phyloP scores from a whole-genome alignment of 2,113 vertebrate species.

The Telmatochromis brachygnathus region DNA sequence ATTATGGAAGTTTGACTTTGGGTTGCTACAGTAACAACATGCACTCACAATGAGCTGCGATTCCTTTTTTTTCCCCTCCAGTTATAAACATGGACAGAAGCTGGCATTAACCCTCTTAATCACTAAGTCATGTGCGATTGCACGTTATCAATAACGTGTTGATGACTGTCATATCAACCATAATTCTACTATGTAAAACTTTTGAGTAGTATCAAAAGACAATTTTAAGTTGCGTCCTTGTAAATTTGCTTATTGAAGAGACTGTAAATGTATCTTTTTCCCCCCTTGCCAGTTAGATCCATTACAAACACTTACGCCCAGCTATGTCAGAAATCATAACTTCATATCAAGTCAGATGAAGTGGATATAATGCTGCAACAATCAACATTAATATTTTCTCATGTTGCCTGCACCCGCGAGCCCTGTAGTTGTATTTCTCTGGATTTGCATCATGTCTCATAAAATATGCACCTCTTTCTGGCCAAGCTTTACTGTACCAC shows the following conservation, averaged over 20 bases:
- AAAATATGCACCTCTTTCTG: not conserved
- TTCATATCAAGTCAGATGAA: not conserved
- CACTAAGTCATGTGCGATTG: not conserved
- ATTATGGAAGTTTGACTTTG: not conserved
- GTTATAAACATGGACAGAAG: not conserved
- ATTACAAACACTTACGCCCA: not conserved
- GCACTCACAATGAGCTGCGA: not conserved
- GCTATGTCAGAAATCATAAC: not conserved
- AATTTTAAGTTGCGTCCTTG: not conserved
- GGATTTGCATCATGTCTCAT: not conserved
- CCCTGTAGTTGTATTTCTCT: not conserved
- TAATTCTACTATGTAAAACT: not conserved
- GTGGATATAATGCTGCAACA: not conserved
- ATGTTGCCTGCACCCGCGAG: not conserved
- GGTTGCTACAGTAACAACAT: not conserved
- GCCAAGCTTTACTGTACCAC: conserved; percentile 3
- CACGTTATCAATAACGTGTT: fast-evolving
- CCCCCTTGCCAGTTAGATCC: fast-evolving
- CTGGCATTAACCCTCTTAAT: not conserved
- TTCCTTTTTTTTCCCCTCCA: not conserved
- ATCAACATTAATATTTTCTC: not conserved
- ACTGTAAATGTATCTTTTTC: not conserved
- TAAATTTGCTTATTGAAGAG: not conserved
- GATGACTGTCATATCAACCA: not conserved
- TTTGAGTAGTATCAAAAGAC: not conserved